phyloP scores from a whole-genome alignment of 2,797 vertebrate species.

The Fringilla coelebs region DNA sequence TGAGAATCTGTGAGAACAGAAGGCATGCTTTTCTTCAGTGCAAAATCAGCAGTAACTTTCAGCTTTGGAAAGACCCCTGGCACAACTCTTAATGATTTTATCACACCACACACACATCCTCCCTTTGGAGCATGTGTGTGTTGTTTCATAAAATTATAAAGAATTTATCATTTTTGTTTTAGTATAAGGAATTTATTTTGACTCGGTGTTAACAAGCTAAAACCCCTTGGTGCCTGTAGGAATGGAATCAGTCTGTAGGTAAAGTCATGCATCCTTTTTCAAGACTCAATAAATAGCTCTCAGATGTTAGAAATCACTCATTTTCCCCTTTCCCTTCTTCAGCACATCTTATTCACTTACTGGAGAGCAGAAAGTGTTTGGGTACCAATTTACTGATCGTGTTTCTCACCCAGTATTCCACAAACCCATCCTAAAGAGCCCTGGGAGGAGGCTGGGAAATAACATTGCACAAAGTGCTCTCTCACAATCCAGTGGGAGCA shows the following conservation, averaged over 20 bases:
- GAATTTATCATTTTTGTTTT: not conserved
- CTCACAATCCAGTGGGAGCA: fast-evolving
- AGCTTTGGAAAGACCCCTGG: not conserved
- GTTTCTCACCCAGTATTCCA: not conserved
- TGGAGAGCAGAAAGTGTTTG: not conserved
- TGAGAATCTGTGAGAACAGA: not conserved
- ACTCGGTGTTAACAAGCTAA: not conserved
- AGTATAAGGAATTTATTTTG: not conserved
- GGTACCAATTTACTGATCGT: not conserved
- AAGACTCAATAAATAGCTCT: not conserved
- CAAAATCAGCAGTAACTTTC: not conserved
- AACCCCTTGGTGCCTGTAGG: not conserved
- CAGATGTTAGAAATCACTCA: not conserved
- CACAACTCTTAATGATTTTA: not conserved
- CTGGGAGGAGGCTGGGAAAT: not conserved
- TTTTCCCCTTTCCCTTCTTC: not conserved
- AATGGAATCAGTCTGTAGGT: not conserved
- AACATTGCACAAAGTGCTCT: not conserved
- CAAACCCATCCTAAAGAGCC: not conserved
- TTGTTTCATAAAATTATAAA: not conserved
- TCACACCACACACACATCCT: too few relatives aligned
- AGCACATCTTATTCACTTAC: not conserved
- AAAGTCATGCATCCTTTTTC: not conserved
- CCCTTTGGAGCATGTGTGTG: not conserved
- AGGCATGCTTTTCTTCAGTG: not conserved